phyloP scores from a whole-genome alignment of 1,140 invertebrate species.

The Drosophila murphyi region DNA sequence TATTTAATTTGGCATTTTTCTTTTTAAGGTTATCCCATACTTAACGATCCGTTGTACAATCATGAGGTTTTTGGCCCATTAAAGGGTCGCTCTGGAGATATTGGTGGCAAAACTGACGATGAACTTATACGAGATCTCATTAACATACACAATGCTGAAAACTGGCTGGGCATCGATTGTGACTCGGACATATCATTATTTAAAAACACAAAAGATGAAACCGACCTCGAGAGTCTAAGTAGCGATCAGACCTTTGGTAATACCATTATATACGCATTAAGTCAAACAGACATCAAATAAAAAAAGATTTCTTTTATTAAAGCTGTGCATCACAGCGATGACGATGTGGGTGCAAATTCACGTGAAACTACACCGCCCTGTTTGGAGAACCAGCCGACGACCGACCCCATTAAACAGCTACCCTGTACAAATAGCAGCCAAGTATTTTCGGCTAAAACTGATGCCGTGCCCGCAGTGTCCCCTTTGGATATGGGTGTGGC shows the following conservation, averaged over 20 bases:
- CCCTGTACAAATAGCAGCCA: conserved; percentile 24
- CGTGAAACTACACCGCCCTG: conserved; percentile 88
- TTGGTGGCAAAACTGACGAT: conserved; percentile 95
- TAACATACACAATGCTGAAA: conserved; percentile 96
- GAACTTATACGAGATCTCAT: conserved; percentile 95
- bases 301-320: background rate
- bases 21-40: conserved; percentile 90
- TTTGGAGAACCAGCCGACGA: conserved; percentile 85
- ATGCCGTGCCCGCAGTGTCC: background rate
- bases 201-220: conserved; percentile 88
- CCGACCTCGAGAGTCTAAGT: conserved; percentile 81
- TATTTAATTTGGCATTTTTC: too few species aligned
- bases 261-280: conserved; percentile 32
- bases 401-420: conserved; percentile 32
- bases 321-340: conserved; percentile 78
- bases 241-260: conserved; percentile 66
- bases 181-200: conserved; percentile 93
- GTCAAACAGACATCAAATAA: background rate
- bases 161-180: conserved; percentile 96
- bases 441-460: conserved; percentile 16
- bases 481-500: conserved; percentile 89
- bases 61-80: conserved; percentile 95
- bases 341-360: conserved; percentile 86
- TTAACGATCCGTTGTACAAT: conserved; percentile 98
- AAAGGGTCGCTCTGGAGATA: conserved; percentile 96